Conservation (phyloP, 2,888 invertebrate genomes). For the Oasisia sp. region DNA sequence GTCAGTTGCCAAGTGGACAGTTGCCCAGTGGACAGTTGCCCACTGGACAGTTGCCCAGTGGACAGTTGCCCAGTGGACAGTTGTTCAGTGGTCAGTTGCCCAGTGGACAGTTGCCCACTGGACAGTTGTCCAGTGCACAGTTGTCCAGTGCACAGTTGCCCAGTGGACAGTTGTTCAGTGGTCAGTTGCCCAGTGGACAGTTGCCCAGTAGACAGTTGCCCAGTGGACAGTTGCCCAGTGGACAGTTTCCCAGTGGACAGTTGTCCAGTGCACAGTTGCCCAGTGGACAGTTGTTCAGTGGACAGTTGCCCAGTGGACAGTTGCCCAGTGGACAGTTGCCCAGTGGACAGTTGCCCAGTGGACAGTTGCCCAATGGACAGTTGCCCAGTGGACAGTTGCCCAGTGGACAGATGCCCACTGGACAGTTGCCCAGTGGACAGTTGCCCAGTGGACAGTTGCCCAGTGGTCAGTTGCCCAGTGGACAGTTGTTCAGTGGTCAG, state of each 20-base stretch:
- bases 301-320: too few relatives aligned
- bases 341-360: background rate
- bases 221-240: background rate
- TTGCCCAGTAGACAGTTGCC: background rate
- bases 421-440: too few relatives aligned
- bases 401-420: background rate
- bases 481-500: too few relatives aligned
- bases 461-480: background rate
- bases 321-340: background rate
- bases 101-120: background rate
- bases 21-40: background rate
- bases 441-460: background rate
- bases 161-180: background rate
- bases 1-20: too few relatives aligned
- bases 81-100: background rate
- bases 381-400: too few relatives aligned
- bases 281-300: background rate
- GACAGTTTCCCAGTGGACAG: background rate
- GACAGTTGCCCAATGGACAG: too few relatives aligned
- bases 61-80: background rate
- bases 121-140: too few relatives aligned
- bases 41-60: background rate
- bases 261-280: too few relatives aligned
- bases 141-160: background rate
- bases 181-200: too few relatives aligned